These are phyloP conservation scores for Crepidodera aurea DNA, from an alignment of 2,888 invertebrate species.

Conservation along the genomic window DNA sequence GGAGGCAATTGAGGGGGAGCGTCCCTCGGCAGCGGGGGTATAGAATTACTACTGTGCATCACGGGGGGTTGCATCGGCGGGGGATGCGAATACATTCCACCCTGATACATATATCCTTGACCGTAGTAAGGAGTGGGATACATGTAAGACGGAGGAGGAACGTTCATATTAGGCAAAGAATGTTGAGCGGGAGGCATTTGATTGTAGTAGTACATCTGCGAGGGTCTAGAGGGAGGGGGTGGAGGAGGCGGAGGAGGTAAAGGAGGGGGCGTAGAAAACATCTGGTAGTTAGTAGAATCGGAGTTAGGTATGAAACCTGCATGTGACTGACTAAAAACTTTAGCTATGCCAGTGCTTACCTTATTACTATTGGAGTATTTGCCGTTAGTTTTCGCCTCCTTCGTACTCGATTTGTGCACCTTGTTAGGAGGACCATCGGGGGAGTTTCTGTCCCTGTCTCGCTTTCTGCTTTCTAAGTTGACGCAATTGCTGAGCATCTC, in stretches of 20 bases:
- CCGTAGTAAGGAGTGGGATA: slow-evolving; percentile 49
- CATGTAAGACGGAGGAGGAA: slow-evolving; percentile 50
- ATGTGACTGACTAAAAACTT: slow-evolving; percentile 14
- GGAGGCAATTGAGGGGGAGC: slow-evolving; percentile 71
- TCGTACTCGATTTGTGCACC: slow-evolving; percentile 50
- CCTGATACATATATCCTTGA: slow-evolving; percentile 53
- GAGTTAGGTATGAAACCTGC: slow-evolving; percentile 8
- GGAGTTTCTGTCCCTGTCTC: slow-evolving; percentile 39
- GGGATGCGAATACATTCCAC: slow-evolving; percentile 49
- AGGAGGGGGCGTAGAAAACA: slow-evolving; percentile 18
- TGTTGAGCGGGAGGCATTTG: slow-evolving; percentile 41
- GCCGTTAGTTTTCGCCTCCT: slow-evolving; percentile 57
- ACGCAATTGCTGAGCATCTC: slow-evolving; percentile 67
- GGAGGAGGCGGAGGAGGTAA: slow-evolving; percentile 17
- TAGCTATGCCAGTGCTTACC: slow-evolving; percentile 55
- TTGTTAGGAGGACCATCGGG: slow-evolving; percentile 54
- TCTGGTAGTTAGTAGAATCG: slow-evolving; percentile 34
- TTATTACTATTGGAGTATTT: slow-evolving; percentile 56
- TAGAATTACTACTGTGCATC: slow-evolving; percentile 36
- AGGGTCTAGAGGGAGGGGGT: slow-evolving; percentile 28
- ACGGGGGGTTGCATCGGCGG: slow-evolving; percentile 38
- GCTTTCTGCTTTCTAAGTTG: slow-evolving; percentile 39
- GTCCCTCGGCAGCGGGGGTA: slow-evolving; percentile 65
- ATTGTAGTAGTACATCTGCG: slow-evolving; percentile 51
- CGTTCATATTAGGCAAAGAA: slow-evolving; percentile 45